These are phyloP conservation scores for Ditula angustiorana DNA, from an alignment of 2,888 invertebrate species.

Conservation along the genomic window DNA sequence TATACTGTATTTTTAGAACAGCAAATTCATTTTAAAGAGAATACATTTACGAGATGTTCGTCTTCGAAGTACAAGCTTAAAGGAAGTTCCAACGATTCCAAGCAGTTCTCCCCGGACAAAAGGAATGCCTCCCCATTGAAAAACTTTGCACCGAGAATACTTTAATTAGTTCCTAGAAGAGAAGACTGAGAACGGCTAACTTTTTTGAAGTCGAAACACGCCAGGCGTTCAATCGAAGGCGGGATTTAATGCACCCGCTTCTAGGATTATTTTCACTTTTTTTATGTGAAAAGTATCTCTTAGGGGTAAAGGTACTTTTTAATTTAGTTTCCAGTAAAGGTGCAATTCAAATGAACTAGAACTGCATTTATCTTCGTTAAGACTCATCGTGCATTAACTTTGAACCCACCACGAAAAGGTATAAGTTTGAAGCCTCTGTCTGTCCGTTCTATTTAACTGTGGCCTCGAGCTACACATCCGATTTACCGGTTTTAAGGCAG, in stretches of 20 bases:
- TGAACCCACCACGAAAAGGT: too few species aligned
- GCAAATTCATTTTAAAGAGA: neutral
- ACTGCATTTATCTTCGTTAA: too few species aligned
- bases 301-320: neutral
- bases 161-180: slow-evolving; percentile 63
- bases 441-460: too few species aligned
- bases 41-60: neutral
- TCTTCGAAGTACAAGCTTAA: neutral
- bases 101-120: slow-evolving; percentile 43
- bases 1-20: too few species aligned
- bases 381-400: too few species aligned
- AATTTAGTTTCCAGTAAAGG: too few species aligned
- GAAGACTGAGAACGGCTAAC: slow-evolving; percentile 11
- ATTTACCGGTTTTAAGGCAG: too few species aligned
- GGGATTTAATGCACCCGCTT: neutral
- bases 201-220: neutral
- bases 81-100: neutral
- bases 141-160: slow-evolving; percentile 61
- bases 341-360: too few species aligned
- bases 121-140: slow-evolving; percentile 56
- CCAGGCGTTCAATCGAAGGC: neutral
- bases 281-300: neutral
- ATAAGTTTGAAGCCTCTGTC: too few species aligned
- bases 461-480: too few species aligned
- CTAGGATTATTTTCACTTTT: too few species aligned